A percentile compares a stretch with the other conserved stretches of the same genome.
Conservation (phyloP, 1,140 invertebrate genomes). For the Brachionus sp. region DNA sequence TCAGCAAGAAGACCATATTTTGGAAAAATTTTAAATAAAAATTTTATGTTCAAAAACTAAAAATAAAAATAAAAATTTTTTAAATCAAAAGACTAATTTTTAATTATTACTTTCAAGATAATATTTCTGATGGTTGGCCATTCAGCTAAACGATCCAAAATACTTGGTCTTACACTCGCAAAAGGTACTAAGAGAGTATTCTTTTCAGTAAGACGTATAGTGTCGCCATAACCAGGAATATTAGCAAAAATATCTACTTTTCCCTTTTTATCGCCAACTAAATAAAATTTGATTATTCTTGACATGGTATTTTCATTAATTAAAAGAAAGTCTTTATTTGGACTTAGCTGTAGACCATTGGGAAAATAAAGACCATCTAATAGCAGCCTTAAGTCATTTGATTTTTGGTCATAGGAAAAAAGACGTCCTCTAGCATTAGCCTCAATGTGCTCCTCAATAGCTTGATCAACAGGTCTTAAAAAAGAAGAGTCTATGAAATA, state of each 20-base stretch:
- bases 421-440: neutral
- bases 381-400: slow-evolving; percentile 13
- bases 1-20: slow-evolving; percentile 30
- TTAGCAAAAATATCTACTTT: neutral
- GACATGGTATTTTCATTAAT: slow-evolving; percentile 39
- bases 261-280: slow-evolving; percentile 5
- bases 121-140: neutral
- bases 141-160: neutral
- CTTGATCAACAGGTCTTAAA: neutral
- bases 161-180: neutral
- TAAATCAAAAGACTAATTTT: neutral
- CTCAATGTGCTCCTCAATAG: slow-evolving; percentile 20
- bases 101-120: neutral
- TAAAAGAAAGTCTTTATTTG: neutral
- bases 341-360: slow-evolving; percentile 32
- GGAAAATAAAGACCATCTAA: slow-evolving; percentile 18
- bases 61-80: neutral
- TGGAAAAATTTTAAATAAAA: neutral
- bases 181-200: neutral
- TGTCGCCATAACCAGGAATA: slow-evolving; percentile 26
- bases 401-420: slow-evolving; percentile 22
- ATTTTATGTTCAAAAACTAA: slow-evolving; percentile 10
- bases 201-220: slow-evolving; percentile 19
- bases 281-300: slow-evolving; percentile 21
- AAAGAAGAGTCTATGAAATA: slow-evolving; percentile 39